Percentiles rank a stretch among this genome's conserved stretches.
Evolutionary conservation across 2,113 vertebrate genomes (phyloP).

Genomic region (Alosa alosa): DNA sequence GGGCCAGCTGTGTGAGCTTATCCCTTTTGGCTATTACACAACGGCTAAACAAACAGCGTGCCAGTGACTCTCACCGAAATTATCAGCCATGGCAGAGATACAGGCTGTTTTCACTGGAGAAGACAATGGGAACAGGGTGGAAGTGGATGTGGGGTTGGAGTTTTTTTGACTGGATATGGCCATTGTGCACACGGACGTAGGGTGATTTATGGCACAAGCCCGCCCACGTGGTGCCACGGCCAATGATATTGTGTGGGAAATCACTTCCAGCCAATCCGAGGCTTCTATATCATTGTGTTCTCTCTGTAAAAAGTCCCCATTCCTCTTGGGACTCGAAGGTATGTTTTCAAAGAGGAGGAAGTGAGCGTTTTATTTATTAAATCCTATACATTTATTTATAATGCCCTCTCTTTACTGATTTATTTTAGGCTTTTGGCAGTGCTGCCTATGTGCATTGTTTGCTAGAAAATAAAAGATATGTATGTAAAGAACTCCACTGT

Average conservation of each 20-base stretch:
- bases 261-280: constrained; percentile 48
- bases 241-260: constrained; percentile 67
- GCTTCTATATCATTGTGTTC: constrained; percentile 31
- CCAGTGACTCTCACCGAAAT: constrained; percentile 49
- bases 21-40: constrained; percentile 55
- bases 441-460: constrained; percentile 37
- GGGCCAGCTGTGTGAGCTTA: constrained; percentile 31
- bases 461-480: neutral
- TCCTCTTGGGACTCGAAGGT: constrained; percentile 56
- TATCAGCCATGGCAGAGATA: constrained; percentile 61
- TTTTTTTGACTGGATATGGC: constrained; percentile 46
- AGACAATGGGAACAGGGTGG: constrained; percentile 65
- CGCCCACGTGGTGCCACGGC: constrained; percentile 30
- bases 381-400: constrained; percentile 59
- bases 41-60: constrained; percentile 66
- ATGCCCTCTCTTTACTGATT: constrained; percentile 41
- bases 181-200: constrained; percentile 61
- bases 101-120: constrained; percentile 67
- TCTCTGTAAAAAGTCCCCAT: constrained; percentile 42
- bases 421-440: constrained; percentile 48
- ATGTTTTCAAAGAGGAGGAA: constrained; percentile 58
- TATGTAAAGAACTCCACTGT: constrained; percentile 41
- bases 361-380: constrained; percentile 47
- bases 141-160: constrained; percentile 36
- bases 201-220: constrained; percentile 51